Evolutionary conservation across 2,113 vertebrate species (phyloP).

Genomic region (Malaclemys terrapin): DNA sequence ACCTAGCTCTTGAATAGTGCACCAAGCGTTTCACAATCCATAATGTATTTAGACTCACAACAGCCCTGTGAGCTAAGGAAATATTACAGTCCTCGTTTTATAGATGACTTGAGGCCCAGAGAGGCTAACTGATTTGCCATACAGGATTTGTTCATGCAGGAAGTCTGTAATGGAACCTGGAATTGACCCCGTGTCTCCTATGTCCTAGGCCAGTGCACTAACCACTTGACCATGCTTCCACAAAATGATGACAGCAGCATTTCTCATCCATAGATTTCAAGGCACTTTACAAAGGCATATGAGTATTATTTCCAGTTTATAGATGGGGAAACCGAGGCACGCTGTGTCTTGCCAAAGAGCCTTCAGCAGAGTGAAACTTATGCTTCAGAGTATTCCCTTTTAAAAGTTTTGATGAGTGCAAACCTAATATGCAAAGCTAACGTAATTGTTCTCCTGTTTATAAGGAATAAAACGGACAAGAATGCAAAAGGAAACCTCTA

Average conservation of each 20-base stretch:
- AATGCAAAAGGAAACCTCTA: neutral
- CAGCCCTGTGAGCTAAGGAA: neutral
- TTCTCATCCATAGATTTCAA: neutral
- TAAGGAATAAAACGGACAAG: neutral
- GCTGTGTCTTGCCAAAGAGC: constrained; percentile 15
- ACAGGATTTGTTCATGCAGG: neutral
- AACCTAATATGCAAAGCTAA: neutral
- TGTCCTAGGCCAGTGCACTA: neutral
- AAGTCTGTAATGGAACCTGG: too few relatives aligned
- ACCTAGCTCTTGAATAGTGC: neutral
- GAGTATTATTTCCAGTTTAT: neutral
- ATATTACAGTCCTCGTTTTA: neutral
- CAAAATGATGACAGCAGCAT: neutral
- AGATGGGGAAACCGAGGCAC: neutral
- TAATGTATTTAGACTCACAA: neutral
- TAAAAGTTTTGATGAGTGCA: neutral
- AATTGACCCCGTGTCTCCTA: too few relatives aligned
- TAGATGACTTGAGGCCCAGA: neutral
- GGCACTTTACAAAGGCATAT: neutral
- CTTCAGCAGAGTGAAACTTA: neutral
- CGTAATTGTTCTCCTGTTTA: neutral
- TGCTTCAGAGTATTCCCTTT: neutral
- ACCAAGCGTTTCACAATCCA: neutral
- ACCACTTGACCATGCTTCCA: neutral
- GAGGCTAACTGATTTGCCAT: neutral